phyloP scores from a whole-genome alignment of 2,797 vertebrate genomes.

The Parauchenoglanis punctatus region DNA sequence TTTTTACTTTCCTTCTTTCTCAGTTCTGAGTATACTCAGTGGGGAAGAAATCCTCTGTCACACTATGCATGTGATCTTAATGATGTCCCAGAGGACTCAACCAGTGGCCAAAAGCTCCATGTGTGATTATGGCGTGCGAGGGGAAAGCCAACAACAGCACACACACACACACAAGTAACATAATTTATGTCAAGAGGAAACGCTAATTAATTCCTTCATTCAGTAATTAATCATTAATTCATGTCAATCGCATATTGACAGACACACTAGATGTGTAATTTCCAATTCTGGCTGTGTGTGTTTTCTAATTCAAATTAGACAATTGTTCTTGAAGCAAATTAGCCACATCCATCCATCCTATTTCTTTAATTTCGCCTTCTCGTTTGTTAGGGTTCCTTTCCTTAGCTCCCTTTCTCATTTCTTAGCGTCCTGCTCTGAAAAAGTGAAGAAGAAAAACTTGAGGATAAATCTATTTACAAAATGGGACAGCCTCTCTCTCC shows the following conservation, averaged over 20 bases:
- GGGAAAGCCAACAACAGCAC: neutral
- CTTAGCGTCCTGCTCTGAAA: neutral
- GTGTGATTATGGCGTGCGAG: neutral
- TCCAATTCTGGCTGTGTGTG: neutral
- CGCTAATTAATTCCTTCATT: neutral
- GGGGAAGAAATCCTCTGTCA: slow-evolving; percentile 60
- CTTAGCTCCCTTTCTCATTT: neutral
- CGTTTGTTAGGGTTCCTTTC: neutral
- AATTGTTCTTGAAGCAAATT: neutral
- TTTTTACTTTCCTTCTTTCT: neutral
- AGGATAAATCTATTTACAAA: neutral
- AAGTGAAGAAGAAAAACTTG: neutral
- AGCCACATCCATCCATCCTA: too few species aligned
- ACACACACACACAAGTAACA: neutral
- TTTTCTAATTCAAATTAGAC: neutral
- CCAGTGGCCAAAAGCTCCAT: neutral
- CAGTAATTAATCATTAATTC: neutral
- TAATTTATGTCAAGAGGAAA: neutral
- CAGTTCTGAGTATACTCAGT: slow-evolving; percentile 51
- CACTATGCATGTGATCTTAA: slow-evolving; percentile 62
- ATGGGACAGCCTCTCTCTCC: neutral
- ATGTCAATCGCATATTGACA: neutral
- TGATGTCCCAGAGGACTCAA: slow-evolving; percentile 69
- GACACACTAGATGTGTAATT: neutral
- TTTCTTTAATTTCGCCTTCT: neutral